phyloP scores from a whole-genome alignment of 2,888 invertebrate genomes.

The Dryomyza anilis region DNA sequence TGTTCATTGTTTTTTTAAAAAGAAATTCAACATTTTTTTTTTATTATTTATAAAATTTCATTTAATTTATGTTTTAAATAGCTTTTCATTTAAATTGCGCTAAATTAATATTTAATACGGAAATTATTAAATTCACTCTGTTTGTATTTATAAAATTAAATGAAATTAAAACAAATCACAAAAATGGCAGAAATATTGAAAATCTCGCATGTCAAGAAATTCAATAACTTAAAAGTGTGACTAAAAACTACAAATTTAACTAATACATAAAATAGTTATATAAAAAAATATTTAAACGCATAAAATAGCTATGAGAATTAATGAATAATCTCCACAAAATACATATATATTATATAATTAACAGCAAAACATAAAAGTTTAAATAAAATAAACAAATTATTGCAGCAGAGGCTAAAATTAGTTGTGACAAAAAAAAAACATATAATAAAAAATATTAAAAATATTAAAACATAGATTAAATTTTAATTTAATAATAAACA shows the following conservation, averaged over 20 bases:
- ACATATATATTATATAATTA: no score
- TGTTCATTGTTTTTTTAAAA: no score
- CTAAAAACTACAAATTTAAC: conserved; percentile 14
- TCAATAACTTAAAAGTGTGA: conserved; percentile 1
- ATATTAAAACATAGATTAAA: conserved; percentile 23
- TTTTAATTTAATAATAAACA: conserved; percentile 18
- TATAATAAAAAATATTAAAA: background rate
- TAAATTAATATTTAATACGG: conserved; percentile 38
- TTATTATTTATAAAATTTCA: conserved; percentile 15
- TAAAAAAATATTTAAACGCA: background rate
- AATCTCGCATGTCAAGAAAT: conserved; percentile 37
- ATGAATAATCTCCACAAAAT: background rate
- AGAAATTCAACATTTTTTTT: conserved; percentile 16
- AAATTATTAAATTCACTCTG: no score
- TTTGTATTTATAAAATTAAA: conserved; percentile 37
- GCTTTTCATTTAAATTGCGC: conserved; percentile 19
- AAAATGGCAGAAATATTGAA: conserved; percentile 44
- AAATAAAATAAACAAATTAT: background rate
- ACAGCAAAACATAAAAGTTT: background rate
- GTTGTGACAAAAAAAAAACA: background rate
- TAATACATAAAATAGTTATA: conserved; percentile 3
- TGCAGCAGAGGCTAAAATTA: background rate
- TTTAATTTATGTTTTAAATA: conserved; percentile 4
- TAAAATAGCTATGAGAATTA: background rate
- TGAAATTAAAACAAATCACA: conserved; percentile 51